Evolutionary conservation across 2,797 vertebrate genomes (phyloP).

Genomic region (Pristis pectinata): DNA sequence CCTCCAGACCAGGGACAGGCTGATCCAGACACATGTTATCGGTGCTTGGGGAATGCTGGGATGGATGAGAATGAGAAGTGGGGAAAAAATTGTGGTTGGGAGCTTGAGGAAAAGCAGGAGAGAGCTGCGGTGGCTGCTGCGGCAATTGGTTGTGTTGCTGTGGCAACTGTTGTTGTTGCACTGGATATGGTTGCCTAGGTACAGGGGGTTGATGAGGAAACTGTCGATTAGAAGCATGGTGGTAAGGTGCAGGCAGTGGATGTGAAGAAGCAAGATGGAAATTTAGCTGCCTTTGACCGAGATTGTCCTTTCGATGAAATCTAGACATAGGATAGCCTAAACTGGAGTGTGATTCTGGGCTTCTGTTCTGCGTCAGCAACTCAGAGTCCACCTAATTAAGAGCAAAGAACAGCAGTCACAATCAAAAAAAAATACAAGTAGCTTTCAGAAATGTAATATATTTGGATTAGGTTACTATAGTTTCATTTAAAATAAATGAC

Average conservation of each 20-base stretch:
- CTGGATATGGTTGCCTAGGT: constrained; percentile 72
- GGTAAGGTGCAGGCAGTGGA: constrained; percentile 67
- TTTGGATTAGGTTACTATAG: neutral
- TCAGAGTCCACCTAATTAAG: constrained; percentile 75
- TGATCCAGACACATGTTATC: constrained; percentile 67
- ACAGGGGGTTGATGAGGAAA: constrained; percentile 71
- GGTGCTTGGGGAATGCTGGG: constrained; percentile 74
- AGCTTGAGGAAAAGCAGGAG: constrained; percentile 59
- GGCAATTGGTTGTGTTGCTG: constrained; percentile 66
- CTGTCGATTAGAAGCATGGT: constrained; percentile 53
- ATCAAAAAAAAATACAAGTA: neutral
- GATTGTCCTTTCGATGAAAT: constrained; percentile 85
- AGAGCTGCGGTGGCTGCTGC: constrained; percentile 62
- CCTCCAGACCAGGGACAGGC: constrained; percentile 58
- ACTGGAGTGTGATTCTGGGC: constrained; percentile 73
- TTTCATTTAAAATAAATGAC: neutral
- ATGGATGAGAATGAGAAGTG: constrained; percentile 68
- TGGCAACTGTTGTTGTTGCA: constrained; percentile 62
- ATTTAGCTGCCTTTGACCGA: constrained; percentile 75
- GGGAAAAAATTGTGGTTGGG: constrained; percentile 77
- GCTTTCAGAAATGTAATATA: neutral
- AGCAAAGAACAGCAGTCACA: constrained; percentile 39
- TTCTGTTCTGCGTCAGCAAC: constrained; percentile 70
- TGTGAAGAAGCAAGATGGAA: constrained; percentile 82
- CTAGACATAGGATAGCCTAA: constrained; percentile 70